phyloP scores from a whole-genome alignment of 2,888 invertebrate genomes.

The Lathronympha strigana region DNA sequence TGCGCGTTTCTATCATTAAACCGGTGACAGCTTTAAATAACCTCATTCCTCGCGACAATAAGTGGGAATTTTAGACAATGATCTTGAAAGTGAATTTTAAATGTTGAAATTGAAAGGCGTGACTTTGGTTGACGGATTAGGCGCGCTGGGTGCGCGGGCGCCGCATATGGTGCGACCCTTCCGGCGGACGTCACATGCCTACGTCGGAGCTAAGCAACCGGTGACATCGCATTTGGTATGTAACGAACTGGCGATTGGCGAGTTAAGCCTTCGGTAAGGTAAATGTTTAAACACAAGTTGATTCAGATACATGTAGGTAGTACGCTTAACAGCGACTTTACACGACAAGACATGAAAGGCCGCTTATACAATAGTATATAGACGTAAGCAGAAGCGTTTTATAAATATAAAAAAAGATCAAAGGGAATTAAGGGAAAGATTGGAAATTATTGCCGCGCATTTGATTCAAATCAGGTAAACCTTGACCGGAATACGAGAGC shows the following conservation, averaged over 20 bases:
- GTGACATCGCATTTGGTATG: conserved; percentile 35
- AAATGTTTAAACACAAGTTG: conserved; percentile 11
- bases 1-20: conserved; percentile 56
- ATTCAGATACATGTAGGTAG: not conserved
- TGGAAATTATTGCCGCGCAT: conserved; percentile 38
- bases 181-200: conserved; percentile 61
- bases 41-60: conserved; percentile 43
- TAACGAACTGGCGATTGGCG: conserved; percentile 44
- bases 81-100: conserved; percentile 58
- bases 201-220: conserved; percentile 46
- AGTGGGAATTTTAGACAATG: conserved; percentile 48
- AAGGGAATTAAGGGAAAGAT: conserved; percentile 32
- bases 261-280: conserved; percentile 1
- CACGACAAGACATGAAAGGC: too few species aligned
- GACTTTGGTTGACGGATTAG: conserved; percentile 58
- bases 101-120: conserved; percentile 57
- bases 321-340: too few species aligned
- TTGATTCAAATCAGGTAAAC: conserved; percentile 49
- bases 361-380: too few species aligned
- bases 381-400: not conserved
- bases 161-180: conserved; percentile 63
- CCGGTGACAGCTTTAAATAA: conserved; percentile 52
- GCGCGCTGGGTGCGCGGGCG: conserved; percentile 55
- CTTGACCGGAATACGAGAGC: conserved; percentile 59
- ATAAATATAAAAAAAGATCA: conserved; percentile 4